phyloP scores from a whole-genome alignment of 2,888 invertebrate genomes.

The Smittia aterrima region DNA sequence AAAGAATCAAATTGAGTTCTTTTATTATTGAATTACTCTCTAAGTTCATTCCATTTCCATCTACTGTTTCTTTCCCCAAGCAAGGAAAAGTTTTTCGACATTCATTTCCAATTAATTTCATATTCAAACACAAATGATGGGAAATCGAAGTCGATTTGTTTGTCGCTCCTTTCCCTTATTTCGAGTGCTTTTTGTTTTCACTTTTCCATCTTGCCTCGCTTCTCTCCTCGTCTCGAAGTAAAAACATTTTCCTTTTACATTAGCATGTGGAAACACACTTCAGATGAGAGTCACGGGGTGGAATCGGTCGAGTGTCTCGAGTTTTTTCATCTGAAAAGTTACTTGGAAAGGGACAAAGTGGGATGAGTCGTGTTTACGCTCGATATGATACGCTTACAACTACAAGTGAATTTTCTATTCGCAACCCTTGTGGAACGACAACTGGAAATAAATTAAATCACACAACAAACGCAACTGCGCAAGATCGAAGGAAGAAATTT shows the following conservation, averaged over 20 bases:
- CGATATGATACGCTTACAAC: no score
- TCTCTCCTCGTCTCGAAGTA: background rate
- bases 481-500: background rate
- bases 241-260: background rate
- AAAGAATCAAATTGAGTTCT: background rate
- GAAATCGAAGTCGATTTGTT: constrained; percentile 8
- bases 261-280: constrained; percentile 4
- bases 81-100: constrained; percentile 18
- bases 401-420: no score
- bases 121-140: background rate
- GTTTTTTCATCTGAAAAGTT: background rate
- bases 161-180: background rate
- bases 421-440: no score
- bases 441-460: constrained; percentile 15
- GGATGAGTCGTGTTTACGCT: no score
- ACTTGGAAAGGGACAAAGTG: no score
- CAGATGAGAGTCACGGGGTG: background rate
- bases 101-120: constrained; percentile 36
- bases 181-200: background rate
- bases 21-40: background rate
- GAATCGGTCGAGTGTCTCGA: background rate
- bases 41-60: background rate
- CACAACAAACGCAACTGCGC: constrained; percentile 9
- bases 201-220: background rate
- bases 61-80: background rate